phyloP scores from a whole-genome alignment of 1,140 invertebrate genomes.

The Tetramorium simillimum region DNA sequence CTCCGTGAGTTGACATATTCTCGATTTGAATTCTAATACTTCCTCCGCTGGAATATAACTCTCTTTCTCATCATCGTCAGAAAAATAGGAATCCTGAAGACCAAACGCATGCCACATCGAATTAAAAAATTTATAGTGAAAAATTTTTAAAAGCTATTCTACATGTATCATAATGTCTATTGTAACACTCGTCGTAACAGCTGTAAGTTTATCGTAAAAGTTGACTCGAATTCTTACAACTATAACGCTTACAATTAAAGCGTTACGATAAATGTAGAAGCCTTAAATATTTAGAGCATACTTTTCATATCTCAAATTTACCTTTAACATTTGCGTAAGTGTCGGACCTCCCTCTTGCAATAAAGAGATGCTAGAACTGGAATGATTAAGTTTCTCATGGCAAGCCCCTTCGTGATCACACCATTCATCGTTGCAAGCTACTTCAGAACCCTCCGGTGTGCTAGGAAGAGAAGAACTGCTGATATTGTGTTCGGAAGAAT shows the following conservation, averaged over 20 bases:
- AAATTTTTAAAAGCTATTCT: constrained; percentile 48
- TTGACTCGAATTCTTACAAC: too few species aligned
- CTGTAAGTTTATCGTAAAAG: too few species aligned
- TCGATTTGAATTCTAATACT: constrained; percentile 92
- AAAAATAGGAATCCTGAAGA: constrained; percentile 87
- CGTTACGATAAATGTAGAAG: too few species aligned
- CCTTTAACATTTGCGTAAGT: constrained; percentile 90
- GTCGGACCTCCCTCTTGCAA: constrained; percentile 84
- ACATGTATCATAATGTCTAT: too few species aligned
- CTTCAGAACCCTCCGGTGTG: constrained; percentile 93
- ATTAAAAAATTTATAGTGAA: constrained; percentile 4
- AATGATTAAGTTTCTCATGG: constrained; percentile 81
- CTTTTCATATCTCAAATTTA: constrained; percentile 75
- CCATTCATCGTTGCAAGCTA: constrained; percentile 93
- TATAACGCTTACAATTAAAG: too few species aligned
- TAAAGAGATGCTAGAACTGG: constrained; percentile 78
- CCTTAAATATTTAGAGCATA: constrained; percentile 13
- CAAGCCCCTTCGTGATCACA: constrained; percentile 91
- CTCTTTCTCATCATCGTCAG: constrained; percentile 90
- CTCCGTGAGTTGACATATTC: constrained; percentile 90
- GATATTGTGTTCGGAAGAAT: constrained; percentile 92
- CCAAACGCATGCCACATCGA: constrained; percentile 20
- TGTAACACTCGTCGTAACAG: too few species aligned
- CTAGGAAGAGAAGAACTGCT: constrained; percentile 90
- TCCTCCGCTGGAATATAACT: constrained; percentile 95